phyloP scores from a whole-genome alignment of 2,888 invertebrate genomes.

The Steinernema scapterisci region DNA sequence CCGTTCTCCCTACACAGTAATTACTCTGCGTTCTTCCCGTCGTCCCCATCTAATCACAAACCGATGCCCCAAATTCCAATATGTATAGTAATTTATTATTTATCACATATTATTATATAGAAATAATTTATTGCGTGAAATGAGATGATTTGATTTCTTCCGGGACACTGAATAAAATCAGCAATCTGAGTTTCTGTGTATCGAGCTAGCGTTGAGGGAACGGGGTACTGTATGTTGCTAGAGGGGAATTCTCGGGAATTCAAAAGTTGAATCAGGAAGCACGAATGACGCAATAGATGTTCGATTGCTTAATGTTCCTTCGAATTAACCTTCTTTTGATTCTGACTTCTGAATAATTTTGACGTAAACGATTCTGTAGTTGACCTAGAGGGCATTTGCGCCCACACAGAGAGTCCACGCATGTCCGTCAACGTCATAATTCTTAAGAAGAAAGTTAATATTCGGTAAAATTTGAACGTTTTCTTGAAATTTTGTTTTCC shows the following conservation, averaged over 20 bases:
- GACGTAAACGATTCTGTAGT: too few species aligned
- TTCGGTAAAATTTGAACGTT: too few species aligned
- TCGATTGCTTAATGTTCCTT: too few species aligned
- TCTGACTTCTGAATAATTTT: too few species aligned
- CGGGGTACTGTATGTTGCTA: not conserved
- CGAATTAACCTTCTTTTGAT: too few species aligned
- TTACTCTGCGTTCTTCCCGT: not conserved
- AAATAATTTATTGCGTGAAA: conserved; percentile 18
- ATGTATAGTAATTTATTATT: conserved; percentile 32
- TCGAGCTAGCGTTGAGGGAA: too few species aligned
- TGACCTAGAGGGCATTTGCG: too few species aligned
- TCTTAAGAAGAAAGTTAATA: too few species aligned
- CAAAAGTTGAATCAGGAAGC: not conserved
- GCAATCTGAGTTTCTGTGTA: not conserved
- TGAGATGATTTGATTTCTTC: not conserved
- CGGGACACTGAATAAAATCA: conserved; percentile 15
- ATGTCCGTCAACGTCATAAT: too few species aligned
- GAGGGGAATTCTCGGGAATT: not conserved
- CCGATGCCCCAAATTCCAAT: conserved; percentile 23
- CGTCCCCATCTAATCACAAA: conserved; percentile 8
- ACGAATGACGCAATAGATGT: too few species aligned
- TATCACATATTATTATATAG: conserved; percentile 27
- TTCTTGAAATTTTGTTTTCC: too few species aligned
- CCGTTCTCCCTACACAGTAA: not conserved
- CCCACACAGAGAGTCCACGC: too few species aligned